These are phyloP conservation scores for Drosophila suzukii DNA, from an alignment of 1,140 invertebrate species.

Conservation along the genomic window DNA sequence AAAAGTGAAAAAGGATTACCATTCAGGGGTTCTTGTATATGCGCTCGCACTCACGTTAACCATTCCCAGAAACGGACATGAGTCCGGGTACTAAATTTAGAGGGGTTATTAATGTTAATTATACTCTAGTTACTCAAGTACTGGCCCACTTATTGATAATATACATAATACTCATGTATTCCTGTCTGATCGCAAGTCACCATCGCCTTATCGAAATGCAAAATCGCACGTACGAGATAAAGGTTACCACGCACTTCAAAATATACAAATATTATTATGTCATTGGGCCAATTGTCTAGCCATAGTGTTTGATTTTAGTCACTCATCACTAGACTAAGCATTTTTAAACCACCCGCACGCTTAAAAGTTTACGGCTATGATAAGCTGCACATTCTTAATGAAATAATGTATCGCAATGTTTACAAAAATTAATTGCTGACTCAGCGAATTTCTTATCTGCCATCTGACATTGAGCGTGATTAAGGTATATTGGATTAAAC, in stretches of 20 bases:
- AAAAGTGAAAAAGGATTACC: slow-evolving; percentile 6
- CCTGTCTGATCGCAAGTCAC: slow-evolving; percentile 31
- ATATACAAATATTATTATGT: not conserved
- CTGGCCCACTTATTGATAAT: slow-evolving; percentile 38
- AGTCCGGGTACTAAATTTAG: slow-evolving; percentile 28
- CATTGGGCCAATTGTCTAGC: not conserved
- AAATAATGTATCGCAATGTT: slow-evolving; percentile 11
- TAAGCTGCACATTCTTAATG: slow-evolving; percentile 11
- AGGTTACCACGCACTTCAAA: slow-evolving; percentile 10
- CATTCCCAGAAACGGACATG: slow-evolving; percentile 3
- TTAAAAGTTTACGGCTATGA: slow-evolving; percentile 5
- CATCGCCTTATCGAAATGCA: slow-evolving; percentile 40
- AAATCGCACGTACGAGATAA: slow-evolving; percentile 58
- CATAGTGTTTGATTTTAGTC: slow-evolving; percentile 5
- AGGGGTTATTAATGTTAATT: slow-evolving; percentile 56
- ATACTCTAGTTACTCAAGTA: slow-evolving; percentile 36
- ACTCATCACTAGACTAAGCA: not conserved
- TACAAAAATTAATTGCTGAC: slow-evolving; percentile 22
- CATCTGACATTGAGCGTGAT: slow-evolving; percentile 13
- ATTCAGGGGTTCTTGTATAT: slow-evolving; percentile 1
- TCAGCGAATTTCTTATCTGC: slow-evolving; percentile 1
- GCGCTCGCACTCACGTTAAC: slow-evolving; percentile 40
- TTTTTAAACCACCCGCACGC: slow-evolving; percentile 1
- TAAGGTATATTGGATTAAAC: slow-evolving; percentile 3
- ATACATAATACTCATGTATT: slow-evolving; percentile 35